Evolutionary conservation across 2,797 vertebrate genomes (phyloP), one percentile per base, ranked within the genome.

Genomic region (Pipistrellus pipistrellus): DNA sequence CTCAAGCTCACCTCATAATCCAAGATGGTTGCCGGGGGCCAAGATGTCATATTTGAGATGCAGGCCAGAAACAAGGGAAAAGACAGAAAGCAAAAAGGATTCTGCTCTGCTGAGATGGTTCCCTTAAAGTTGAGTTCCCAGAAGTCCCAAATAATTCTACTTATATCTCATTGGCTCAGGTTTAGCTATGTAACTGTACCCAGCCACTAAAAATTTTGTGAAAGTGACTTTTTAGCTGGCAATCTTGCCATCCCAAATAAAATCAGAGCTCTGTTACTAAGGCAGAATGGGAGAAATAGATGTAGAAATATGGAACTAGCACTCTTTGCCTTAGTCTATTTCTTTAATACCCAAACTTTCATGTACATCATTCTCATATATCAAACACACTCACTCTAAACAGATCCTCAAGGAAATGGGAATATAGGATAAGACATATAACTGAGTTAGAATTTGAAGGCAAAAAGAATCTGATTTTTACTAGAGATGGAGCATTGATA

Each of bases 171-270:
- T 18, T 84, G 66, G 20, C 35, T 8, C 85, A 48, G 81, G 8
- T 59, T 64, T 82, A 81, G n/a, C 69, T n/a, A 82, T 8, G 18
- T 77, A 77, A 64, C n/a, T 20, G 46, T 35, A 11, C 15, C 48
- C 66, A 76, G 14, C 9, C 18, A 3, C 53, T 85, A 62, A 41
- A 83, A 30, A 57, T 66, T 30, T 55, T 53, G 12, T 38, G 17
- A 90, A 92, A 46, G 25, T 77, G 69, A 27, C 32, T 72, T 90
- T 88, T 86, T 72, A 69, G 53, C 25, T 71, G 83, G 25, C 9
- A 46, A 17, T 68, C 35, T 53, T 55, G 20, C 27, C 20, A 88
- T 72, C 59, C 51, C 69, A 18, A 72, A 48, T 77, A 85, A 96
- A 88, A 71, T 41, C 23, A 48, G 35, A n/a, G 38, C 21, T 91